These are phyloP conservation scores for Phthorimaea operculella DNA, from an alignment of 1,140 invertebrate species.

Conservation along the genomic window DNA sequence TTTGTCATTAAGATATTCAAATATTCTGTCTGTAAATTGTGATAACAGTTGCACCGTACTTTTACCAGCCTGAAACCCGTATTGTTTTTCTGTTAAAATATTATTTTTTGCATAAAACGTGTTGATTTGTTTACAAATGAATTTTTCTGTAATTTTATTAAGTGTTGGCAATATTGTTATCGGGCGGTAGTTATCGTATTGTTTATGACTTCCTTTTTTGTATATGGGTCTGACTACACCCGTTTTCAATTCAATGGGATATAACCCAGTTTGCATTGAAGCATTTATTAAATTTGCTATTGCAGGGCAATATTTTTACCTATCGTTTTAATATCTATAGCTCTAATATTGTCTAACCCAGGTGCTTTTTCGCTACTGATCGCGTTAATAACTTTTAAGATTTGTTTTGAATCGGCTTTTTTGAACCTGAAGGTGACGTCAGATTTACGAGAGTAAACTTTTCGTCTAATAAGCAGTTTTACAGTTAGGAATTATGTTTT, in stretches of 20 bases:
- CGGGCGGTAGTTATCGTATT: slow-evolving; percentile 5
- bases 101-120: background rate
- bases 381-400: background rate
- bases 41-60: background rate
- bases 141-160: slow-evolving; percentile 1
- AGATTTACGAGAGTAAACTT: background rate
- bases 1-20: slow-evolving; percentile 2
- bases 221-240: slow-evolving; percentile 4
- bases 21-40: background rate
- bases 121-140: background rate
- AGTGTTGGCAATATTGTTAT: slow-evolving; percentile 1
- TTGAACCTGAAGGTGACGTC: background rate
- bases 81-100: background rate
- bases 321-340: background rate
- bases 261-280: background rate
- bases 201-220: background rate
- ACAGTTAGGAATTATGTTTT: background rate
- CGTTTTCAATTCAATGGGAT: background rate
- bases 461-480: background rate
- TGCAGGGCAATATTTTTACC: background rate
- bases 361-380: background rate
- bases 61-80: slow-evolving; percentile 1
- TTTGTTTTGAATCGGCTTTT: background rate
- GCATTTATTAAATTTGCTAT: background rate
- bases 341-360: slow-evolving; percentile 1